A percentile compares a stretch with the other conserved stretches of the same genome.
Evolutionary conservation across 2,113 vertebrate genomes (phyloP).

Genomic region (Nothocercus nigrocapillus): DNA sequence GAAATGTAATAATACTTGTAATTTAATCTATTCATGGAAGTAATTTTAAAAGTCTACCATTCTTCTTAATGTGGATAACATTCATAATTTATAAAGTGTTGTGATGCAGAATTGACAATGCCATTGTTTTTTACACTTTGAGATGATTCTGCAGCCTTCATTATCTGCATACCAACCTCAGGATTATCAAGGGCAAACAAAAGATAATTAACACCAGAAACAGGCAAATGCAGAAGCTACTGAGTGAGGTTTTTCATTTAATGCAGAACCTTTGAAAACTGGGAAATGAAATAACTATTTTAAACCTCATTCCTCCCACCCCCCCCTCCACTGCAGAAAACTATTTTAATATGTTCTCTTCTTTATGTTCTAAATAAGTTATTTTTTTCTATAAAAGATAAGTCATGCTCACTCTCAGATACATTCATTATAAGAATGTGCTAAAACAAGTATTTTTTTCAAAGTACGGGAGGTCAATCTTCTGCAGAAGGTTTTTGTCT

Average conservation of each 20-base stretch:
- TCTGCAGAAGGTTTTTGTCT: background rate
- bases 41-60: slow-evolving; percentile 95
- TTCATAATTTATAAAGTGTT: slow-evolving; percentile 97
- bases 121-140: slow-evolving; percentile 93
- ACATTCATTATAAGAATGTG: background rate
- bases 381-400: slow-evolving; percentile 35
- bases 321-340: background rate
- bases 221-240: slow-evolving; percentile 80
- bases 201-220: slow-evolving; percentile 97
- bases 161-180: slow-evolving; percentile 89
- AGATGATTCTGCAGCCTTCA: slow-evolving; percentile 92
- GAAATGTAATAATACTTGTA: slow-evolving; percentile 97
- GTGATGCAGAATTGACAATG: slow-evolving; percentile 97
- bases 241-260: slow-evolving; percentile 79
- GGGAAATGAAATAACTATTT: slow-evolving; percentile 81
- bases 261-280: slow-evolving; percentile 81
- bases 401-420: slow-evolving; percentile 6
- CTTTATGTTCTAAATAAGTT: slow-evolving; percentile 1
- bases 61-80: slow-evolving; percentile 93
- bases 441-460: slow-evolving; percentile 25
- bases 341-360: slow-evolving; percentile 27
- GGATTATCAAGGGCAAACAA: slow-evolving; percentile 99
- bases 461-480: background rate
- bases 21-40: slow-evolving; percentile 98
- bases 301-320: slow-evolving; percentile 30